phyloP scores from a whole-genome alignment of 2,797 vertebrate genomes.

The Halcyon chelicuti region DNA sequence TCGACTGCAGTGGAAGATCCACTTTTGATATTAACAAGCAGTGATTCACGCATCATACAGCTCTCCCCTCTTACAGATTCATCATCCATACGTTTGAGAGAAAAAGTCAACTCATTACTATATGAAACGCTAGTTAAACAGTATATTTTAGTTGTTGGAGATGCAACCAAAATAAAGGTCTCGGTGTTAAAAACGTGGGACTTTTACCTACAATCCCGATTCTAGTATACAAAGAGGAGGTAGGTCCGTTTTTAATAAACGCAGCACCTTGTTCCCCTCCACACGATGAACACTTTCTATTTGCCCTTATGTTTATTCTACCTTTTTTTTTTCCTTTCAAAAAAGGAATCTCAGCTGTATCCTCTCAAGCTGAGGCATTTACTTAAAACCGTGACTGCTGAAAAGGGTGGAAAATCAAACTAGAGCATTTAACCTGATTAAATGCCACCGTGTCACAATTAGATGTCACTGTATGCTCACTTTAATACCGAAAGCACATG shows the following conservation, averaged over 20 bases:
- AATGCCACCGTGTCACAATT: slow-evolving; percentile 27
- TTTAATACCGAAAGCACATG: not conserved
- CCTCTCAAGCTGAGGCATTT: not conserved
- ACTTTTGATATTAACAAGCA: not conserved
- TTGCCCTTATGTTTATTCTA: not conserved
- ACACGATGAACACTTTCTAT: not conserved
- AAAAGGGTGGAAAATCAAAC: not conserved
- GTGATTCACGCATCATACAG: not conserved
- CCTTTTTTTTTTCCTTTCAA: fast-evolving
- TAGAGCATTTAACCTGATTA: not conserved
- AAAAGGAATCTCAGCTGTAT: not conserved
- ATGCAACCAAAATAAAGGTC: not conserved
- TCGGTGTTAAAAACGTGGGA: not conserved
- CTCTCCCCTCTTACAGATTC: not conserved
- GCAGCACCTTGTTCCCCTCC: not conserved
- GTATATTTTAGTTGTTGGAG: not conserved
- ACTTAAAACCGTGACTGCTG: not conserved
- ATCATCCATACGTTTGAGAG: not conserved
- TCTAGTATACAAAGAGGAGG: not conserved
- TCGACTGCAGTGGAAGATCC: not conserved
- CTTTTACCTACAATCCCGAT: not conserved
- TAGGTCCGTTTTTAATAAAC: fast-evolving
- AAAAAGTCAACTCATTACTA: not conserved
- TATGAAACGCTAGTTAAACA: not conserved
- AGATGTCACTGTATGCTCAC: slow-evolving; percentile 47